A percentile compares a stretch with the other conserved stretches of the same genome.
phyloP scores from a whole-genome alignment of 2,113 vertebrate genomes.

The Alligator mississippiensis region DNA sequence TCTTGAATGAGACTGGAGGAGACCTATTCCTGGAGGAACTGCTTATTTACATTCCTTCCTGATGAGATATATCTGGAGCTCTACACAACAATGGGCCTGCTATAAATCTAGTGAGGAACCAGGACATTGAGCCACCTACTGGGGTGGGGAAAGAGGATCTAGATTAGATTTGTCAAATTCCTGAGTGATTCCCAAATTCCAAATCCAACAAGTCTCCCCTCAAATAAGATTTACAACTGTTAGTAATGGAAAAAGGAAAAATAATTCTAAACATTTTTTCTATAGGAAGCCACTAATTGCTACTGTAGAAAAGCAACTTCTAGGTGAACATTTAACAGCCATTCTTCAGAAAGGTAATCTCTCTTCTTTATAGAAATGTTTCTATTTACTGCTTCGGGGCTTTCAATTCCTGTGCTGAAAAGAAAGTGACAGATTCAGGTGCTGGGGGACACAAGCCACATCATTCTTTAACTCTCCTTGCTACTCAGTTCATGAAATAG shows the following conservation, averaged over 20 bases:
- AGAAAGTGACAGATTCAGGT: neutral
- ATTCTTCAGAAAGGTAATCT: slow-evolving; percentile 97
- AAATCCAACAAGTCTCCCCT: neutral
- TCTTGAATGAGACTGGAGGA: neutral
- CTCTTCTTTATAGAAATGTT: slow-evolving; percentile 50
- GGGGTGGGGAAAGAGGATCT: neutral
- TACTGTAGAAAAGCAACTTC: slow-evolving; percentile 96
- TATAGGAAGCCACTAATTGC: slow-evolving; percentile 96
- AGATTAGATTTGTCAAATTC: neutral
- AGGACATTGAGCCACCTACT: neutral
- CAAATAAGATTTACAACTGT: slow-evolving; percentile 35
- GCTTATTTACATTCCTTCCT: neutral
- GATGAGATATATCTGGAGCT: neutral
- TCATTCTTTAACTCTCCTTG: neutral
- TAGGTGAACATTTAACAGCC: slow-evolving; percentile 97
- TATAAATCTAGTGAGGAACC: neutral
- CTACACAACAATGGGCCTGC: neutral
- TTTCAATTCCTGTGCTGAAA: slow-evolving; percentile 49
- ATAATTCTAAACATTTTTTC: slow-evolving; percentile 74
- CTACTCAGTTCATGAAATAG: slow-evolving; percentile 15
- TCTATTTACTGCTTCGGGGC: slow-evolving; percentile 33
- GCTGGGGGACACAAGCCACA: slow-evolving; percentile 1
- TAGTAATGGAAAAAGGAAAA: slow-evolving; percentile 50
- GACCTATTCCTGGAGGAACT: neutral
- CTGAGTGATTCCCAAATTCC: neutral